These are phyloP conservation scores for Anoplophora glabripennis DNA, from an alignment of 1,140 invertebrate species.

Conservation along the genomic window DNA sequence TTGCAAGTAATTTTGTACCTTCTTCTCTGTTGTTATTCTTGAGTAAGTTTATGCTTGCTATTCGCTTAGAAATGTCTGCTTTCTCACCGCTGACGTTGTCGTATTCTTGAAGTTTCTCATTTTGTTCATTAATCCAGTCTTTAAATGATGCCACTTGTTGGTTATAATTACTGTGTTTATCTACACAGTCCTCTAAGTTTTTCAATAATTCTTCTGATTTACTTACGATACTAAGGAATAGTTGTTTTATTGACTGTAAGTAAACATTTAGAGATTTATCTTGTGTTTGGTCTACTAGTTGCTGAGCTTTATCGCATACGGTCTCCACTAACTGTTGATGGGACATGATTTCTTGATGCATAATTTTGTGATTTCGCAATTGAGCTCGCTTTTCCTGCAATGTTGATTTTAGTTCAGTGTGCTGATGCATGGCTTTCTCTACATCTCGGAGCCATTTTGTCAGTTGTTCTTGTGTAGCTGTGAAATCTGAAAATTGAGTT, in stretches of 20 bases:
- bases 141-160: constrained; percentile 68
- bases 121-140: constrained; percentile 75
- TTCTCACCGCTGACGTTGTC: constrained; percentile 80
- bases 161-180: constrained; percentile 79
- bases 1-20: constrained; percentile 68
- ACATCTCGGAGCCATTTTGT: constrained; percentile 91
- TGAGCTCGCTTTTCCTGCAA: constrained; percentile 93
- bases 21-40: constrained; percentile 67
- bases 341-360: constrained; percentile 93
- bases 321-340: constrained; percentile 86
- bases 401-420: constrained; percentile 85
- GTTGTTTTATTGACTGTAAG: constrained; percentile 82
- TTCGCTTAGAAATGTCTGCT: constrained; percentile 70
- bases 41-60: constrained; percentile 66
- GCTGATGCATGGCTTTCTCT: constrained; percentile 85
- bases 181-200: constrained; percentile 81
- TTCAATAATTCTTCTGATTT: constrained; percentile 84
- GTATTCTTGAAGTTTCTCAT: constrained; percentile 71
- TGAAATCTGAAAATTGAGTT: constrained; percentile 85
- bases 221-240: constrained; percentile 83
- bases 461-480: constrained; percentile 82
- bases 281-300: constrained; percentile 84
- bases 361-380: constrained; percentile 89
- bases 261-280: constrained; percentile 83
- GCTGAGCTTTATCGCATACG: constrained; percentile 88